Percentiles rank a stretch among this genome's conserved stretches.
Evolutionary conservation across 2,113 vertebrate genomes (phyloP).

Genomic region (Holacanthus passer): DNA sequence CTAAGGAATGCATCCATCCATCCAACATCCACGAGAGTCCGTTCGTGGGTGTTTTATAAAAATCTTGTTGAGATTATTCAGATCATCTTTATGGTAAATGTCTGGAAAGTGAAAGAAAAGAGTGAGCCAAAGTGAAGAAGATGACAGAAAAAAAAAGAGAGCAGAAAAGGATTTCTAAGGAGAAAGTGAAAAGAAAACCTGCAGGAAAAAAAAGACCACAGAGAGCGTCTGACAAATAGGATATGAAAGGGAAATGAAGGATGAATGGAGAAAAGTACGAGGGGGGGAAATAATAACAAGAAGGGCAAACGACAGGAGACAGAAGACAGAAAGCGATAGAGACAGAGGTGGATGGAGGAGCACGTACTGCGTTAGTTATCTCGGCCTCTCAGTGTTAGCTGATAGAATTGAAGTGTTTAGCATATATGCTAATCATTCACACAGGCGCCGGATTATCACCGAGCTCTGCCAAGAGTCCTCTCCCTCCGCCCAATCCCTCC

Average conservation of each 20-base stretch:
- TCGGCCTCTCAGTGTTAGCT: conserved; percentile 79
- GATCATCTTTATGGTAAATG: background rate
- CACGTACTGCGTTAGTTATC: conserved; percentile 69
- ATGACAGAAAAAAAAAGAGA: too few species aligned
- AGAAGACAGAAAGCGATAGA: conserved; percentile 22
- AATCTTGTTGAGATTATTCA: too few species aligned
- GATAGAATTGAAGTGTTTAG: conserved; percentile 81
- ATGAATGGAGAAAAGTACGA: background rate
- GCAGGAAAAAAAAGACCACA: too few species aligned
- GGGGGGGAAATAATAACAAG: background rate
- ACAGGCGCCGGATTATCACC: conserved; percentile 75
- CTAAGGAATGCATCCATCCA: too few species aligned
- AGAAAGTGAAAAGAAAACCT: background rate
- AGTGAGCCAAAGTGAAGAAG: too few species aligned
- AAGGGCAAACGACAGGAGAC: conserved; percentile 23
- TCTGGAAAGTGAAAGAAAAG: background rate
- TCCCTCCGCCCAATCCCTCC: conserved; percentile 52
- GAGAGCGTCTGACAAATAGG: background rate
- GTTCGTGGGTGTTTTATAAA: too few species aligned
- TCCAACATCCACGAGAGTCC: too few species aligned
- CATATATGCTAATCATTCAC: conserved; percentile 81
- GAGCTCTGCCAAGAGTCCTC: conserved; percentile 69
- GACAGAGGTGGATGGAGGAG: conserved; percentile 51
- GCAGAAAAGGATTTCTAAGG: background rate
- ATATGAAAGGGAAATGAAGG: background rate